Conservation (phyloP, 2,113 vertebrate genomes). For the Nansenia antarctica region DNA sequence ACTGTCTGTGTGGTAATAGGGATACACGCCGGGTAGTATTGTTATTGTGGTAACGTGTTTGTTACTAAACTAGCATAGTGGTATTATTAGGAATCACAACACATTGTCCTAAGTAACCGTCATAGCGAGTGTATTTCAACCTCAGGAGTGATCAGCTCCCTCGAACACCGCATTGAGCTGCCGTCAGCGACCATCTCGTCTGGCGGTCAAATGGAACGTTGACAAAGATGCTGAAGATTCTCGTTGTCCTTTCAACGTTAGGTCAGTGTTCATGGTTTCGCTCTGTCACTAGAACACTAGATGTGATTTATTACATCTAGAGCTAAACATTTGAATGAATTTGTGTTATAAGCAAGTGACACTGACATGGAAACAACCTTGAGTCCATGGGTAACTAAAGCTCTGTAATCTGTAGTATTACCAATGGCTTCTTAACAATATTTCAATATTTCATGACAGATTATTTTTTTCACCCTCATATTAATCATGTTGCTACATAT, state of each 20-base stretch:
- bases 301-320: neutral
- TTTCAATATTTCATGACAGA: neutral
- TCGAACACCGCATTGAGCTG: neutral
- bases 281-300: neutral
- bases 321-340: neutral
- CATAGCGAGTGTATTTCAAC: neutral
- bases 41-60: slow-evolving; percentile 33
- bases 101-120: too few relatives aligned
- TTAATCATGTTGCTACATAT: neutral
- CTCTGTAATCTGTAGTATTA: neutral
- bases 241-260: slow-evolving; percentile 54
- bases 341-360: neutral
- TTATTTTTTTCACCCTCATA: neutral
- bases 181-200: slow-evolving; percentile 8
- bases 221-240: slow-evolving; percentile 61
- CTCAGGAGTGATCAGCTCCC: neutral
- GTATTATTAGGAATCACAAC: neutral
- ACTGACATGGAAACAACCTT: too few relatives aligned
- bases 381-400: neutral
- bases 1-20: too few relatives aligned
- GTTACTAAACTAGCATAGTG: slow-evolving; percentile 15
- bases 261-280: slow-evolving; percentile 44
- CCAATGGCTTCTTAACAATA: neutral
- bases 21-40: neutral
- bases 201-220: slow-evolving; percentile 52